A percentile compares a stretch with the other conserved stretches of the same genome.
Conservation (phyloP, 2,113 vertebrate species). For the Alligator mississippiensis region DNA sequence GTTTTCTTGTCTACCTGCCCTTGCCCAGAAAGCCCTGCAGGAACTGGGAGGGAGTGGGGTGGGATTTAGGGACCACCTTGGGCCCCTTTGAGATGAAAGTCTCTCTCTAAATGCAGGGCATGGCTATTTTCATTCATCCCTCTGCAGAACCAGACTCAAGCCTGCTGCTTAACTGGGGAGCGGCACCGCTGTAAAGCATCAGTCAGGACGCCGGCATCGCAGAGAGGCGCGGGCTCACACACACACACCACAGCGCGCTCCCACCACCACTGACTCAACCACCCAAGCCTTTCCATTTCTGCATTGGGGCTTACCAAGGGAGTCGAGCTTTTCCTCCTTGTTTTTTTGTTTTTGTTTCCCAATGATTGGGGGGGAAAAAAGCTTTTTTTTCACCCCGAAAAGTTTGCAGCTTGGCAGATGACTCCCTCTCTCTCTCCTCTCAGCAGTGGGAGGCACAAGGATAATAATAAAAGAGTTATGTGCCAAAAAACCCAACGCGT, state of each 20-base stretch:
- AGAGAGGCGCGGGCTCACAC: conserved; percentile 32
- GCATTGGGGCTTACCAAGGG: conserved; percentile 29
- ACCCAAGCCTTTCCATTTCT: conserved; percentile 39
- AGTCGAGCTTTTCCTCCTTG: conserved; percentile 28
- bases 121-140: conserved; percentile 61
- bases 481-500: conserved; percentile 59
- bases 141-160: conserved; percentile 57
- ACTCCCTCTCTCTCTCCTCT: conserved; percentile 48
- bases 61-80: conserved; percentile 23
- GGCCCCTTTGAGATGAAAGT: conserved; percentile 57
- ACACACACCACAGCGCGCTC: conserved; percentile 9
- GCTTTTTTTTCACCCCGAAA: neutral
- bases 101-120: conserved; percentile 45
- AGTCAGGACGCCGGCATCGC: conserved; percentile 51
- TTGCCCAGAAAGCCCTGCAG: conserved; percentile 30
- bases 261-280: conserved; percentile 49
- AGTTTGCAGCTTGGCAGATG: conserved; percentile 57
- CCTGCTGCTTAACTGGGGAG: conserved; percentile 70
- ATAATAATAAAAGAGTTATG: conserved; percentile 48
- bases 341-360: conserved; percentile 15
- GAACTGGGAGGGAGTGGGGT: conserved; percentile 29
- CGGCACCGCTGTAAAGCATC: conserved; percentile 60
- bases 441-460: conserved; percentile 55
- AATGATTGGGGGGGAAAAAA: neutral
- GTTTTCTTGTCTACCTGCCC: conserved; percentile 13